Base-by-base conservation (phyloP, 2,888 invertebrate species). In the Melangyna quadrimaculata region DNA sequence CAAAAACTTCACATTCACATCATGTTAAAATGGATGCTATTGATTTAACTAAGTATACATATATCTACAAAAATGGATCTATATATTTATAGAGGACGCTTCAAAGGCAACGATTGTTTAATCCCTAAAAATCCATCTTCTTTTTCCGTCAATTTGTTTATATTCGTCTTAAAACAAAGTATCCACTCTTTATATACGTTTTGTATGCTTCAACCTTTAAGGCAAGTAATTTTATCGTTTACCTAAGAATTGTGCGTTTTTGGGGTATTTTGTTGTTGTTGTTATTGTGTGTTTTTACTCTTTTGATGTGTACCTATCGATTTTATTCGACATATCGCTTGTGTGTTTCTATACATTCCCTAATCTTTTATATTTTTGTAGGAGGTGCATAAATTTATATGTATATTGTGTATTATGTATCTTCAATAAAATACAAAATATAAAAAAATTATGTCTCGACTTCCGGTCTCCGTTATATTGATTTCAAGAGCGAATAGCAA, bases 71-170 rank as follows among this genome's bases (percentile, higher is more conserved):
- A 40, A 61, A n/a, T 27, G n/a, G 17, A 61, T 61, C 24, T 59
- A 27, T 43, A 61, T 61, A 61, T 59, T 43, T 43, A 61, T 61
- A 61, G 40, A 43, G 61, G 61, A 17, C 61, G 40, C 40, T 43
- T 61, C 27, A 61, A 61, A 61, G 61, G 61, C 61, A 61, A 61
- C 10, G 40, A 6, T 61, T 61, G 9, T 27, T 24, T 61, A 61
- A 51, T 51, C 24, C 51, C 17, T 32, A n/a, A n/a, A n/a, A n/a
- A 55, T 17, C 55, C 29, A 55, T 2, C 4, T 14, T n/a, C 27
- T n/a, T 61, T 27, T 37, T 59, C 61, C 27, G 27, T 61, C 40
- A 61, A 61, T 61, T 61, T 61, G 27, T 61, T 61, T 61, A 61
- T 61, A 27, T 40, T 40, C 17, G 59, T 14, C 35, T 14, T 0